phyloP scores from a whole-genome alignment of 2,888 invertebrate species.

The Phaonia tiefii region DNA sequence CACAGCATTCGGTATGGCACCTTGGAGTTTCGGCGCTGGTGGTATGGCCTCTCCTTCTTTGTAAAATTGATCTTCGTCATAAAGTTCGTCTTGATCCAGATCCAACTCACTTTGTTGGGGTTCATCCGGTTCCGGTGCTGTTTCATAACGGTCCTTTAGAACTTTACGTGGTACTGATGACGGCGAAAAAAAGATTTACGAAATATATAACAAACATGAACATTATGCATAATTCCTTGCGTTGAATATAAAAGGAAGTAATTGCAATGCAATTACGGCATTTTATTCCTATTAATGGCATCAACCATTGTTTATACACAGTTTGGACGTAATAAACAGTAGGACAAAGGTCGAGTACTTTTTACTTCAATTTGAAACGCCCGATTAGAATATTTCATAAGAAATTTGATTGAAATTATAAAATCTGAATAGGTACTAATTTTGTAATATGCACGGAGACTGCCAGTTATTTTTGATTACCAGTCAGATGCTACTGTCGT shows the following conservation, averaged over 20 bases:
- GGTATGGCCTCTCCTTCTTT: conserved; percentile 83
- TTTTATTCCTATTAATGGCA: not conserved
- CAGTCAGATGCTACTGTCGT: too few relatives aligned
- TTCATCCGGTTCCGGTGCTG: conserved; percentile 89
- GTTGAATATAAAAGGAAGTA: not conserved
- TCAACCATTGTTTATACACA: not conserved
- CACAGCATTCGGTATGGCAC: conserved; percentile 76
- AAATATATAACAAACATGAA: conserved; percentile 1
- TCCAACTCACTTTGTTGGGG: conserved; percentile 82
- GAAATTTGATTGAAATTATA: too few relatives aligned
- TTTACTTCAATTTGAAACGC: not conserved
- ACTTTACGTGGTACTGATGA: conserved; percentile 90
- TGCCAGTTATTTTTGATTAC: too few relatives aligned
- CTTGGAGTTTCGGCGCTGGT: conserved; percentile 81
- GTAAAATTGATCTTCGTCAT: conserved; percentile 82
- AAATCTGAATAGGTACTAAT: too few relatives aligned
- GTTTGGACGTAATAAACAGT: not conserved
- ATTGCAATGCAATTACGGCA: not conserved
- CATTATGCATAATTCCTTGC: not conserved
- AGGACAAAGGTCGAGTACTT: not conserved
- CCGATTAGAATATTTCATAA: too few relatives aligned
- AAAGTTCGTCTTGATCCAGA: conserved; percentile 82
- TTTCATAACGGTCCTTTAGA: conserved; percentile 90
- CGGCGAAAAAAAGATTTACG: conserved; percentile 10
- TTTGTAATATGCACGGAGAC: too few relatives aligned